Conservation (phyloP, 2,888 invertebrate species). For the Tinea pellionella region DNA sequence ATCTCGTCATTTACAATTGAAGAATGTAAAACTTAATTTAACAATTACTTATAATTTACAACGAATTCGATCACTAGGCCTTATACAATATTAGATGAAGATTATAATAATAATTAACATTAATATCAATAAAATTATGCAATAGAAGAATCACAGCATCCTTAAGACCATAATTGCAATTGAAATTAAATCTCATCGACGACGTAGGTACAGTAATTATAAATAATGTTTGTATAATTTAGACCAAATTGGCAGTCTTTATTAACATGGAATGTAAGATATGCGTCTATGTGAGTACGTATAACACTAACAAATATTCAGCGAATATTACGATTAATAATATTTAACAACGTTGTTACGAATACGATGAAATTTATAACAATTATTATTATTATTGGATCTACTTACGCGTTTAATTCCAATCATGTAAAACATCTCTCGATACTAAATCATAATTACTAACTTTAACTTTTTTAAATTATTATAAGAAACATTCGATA, state of each 20-base stretch:
- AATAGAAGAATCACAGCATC: slow-evolving; percentile 70
- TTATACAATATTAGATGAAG: slow-evolving; percentile 62
- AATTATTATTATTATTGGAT: slow-evolving; percentile 34
- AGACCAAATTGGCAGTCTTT: slow-evolving; percentile 70
- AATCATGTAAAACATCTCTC: not conserved
- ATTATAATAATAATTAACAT: slow-evolving; percentile 41
- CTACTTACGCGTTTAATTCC: not conserved
- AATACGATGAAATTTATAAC: slow-evolving; percentile 47
- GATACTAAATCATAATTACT: not conserved
- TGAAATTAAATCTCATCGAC: slow-evolving; percentile 57
- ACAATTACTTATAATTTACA: slow-evolving; percentile 29
- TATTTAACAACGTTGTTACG: slow-evolving; percentile 34
- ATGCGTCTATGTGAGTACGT: slow-evolving; percentile 66
- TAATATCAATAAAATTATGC: slow-evolving; percentile 61
- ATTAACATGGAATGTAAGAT: slow-evolving; percentile 70
- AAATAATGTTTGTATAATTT: slow-evolving; percentile 62
- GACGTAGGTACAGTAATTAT: slow-evolving; percentile 40
- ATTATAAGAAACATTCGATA: slow-evolving; percentile 7
- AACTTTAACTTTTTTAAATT: too few relatives aligned
- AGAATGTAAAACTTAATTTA: slow-evolving; percentile 47
- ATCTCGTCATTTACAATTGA: slow-evolving; percentile 47
- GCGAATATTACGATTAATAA: not conserved
- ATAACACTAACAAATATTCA: not conserved
- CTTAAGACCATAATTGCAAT: slow-evolving; percentile 66
- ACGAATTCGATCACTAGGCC: slow-evolving; percentile 65